Evolutionary conservation across 1,140 invertebrate genomes (phyloP), one percentile per base, ranked within the genome.

Genomic region (Portunus trituberculatus): DNA sequence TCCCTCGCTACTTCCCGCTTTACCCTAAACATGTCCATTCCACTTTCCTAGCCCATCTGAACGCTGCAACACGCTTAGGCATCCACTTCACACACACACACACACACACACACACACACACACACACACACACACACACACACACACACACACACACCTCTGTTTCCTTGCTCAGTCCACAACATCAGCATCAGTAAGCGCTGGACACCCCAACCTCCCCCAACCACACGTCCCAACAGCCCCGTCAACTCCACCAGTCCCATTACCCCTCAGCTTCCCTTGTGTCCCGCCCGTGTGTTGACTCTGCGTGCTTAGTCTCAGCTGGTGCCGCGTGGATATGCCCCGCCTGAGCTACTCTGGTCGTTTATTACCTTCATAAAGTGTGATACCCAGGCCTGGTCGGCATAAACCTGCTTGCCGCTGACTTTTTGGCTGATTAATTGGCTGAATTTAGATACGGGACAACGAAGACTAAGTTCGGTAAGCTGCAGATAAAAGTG

Each of bases 301-400:
- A n/a, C 67, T 25, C 67, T 76, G 67, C 67, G 67, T 76, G 67
- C 67, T 76, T 76, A 76, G 67, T n/a, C 67, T n/a, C 67, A 76
- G 67, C 67, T 76, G 67, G 20, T n/a, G 67, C 25, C 67, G 67
- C 67, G 12, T n/a, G 20, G 67, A 25, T 76, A 76, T 76, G 67
- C 67, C 25, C 67, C 67, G 20, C 67, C 20, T 76, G 67, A 76
- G 25, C 67, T 76, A 76, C 67, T 76, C 67, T n/a, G 10, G 20
- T 76, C 67, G 67, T 76, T 76, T 76, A 76, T 76, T 76, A 76
- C 67, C 67, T n/a, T 76, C 67, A 76, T 76, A 76, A 76, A 76
- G 67, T 76, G 67, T 76, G 67, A 76, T 76, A 76, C 25, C 67
- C 67, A 76, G 67, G 12, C 20, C 67, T 76, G 67, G 67, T 20